Evolutionary conservation across 2,113 vertebrate genomes (phyloP), one percentile per base, ranked within the genome.

Genomic region (Geothlypis trichas): DNA sequence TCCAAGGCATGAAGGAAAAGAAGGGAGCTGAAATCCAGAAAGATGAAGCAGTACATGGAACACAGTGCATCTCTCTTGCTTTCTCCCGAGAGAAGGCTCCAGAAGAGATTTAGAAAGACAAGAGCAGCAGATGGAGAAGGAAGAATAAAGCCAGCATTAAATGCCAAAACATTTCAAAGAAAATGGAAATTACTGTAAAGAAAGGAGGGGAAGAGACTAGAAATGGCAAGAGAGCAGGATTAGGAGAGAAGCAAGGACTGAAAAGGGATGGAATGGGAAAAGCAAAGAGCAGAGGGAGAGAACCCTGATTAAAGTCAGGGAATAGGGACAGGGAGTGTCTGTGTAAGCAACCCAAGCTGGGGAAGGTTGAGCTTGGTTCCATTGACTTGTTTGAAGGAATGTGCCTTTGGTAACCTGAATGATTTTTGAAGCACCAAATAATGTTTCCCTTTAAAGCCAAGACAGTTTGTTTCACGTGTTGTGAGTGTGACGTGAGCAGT

Each of bases 131-230:
- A 95, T 96, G 95, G 92, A 97, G 93, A 92, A 94, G 88, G 86
- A 96, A 96, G 95, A 93, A 96, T 95, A 97, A 97, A 97, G 88
- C 96, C 76, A 94, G 69, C 84, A 49, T 91, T 89, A 93, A 93
- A 96, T 96, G 96, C 95, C 95, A 96, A 92, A 96, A 95, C 88
- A 84, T 95, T 96, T 95, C 92, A 96, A 95, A 95, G 90, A 78
- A 96, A 96, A 96, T 96, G 93, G 95, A 96, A 96, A 96, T 96
- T 57, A 87, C 86, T 96, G 83, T 94, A 94, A 96, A 96, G 96
- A 92, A 95, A 94, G 73, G 86, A 92, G 49, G 54, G 80, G 92
- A 97, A 89, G 41, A 80, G 54, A 61, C 66, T 69, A 61, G 85
- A 47, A 57, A 65, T 20, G 17, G 37, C 9, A 4, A 68, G 85